Conservation (phyloP, 2,888 invertebrate species). For the Abscondita cerata region DNA sequence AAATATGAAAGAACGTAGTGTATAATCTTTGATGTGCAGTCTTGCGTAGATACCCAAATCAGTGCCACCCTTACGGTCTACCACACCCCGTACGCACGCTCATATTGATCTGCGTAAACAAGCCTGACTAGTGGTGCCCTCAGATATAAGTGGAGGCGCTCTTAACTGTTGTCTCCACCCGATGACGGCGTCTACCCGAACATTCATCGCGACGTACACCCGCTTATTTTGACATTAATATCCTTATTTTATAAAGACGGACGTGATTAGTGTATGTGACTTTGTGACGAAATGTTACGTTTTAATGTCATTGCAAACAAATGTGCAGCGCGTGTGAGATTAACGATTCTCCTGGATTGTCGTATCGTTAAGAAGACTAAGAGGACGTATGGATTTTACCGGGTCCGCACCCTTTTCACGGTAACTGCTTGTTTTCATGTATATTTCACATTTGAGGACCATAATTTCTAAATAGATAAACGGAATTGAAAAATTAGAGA, state of each 20-base stretch:
- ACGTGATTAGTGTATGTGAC: slow-evolving; percentile 26
- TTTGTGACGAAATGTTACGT: slow-evolving; percentile 22
- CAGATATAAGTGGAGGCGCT: slow-evolving; percentile 59
- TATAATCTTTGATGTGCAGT: slow-evolving; percentile 27
- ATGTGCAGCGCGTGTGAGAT: slow-evolving; percentile 19
- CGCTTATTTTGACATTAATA: slow-evolving; percentile 27
- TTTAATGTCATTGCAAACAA: slow-evolving; percentile 5
- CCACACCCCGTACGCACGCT: slow-evolving; percentile 61
- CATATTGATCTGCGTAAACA: slow-evolving; percentile 53
- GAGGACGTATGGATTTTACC: slow-evolving; percentile 33
- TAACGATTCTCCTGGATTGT: slow-evolving; percentile 16
- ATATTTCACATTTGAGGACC: background rate
- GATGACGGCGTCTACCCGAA: slow-evolving; percentile 51
- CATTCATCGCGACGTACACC: slow-evolving; percentile 27
- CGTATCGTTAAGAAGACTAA: slow-evolving; percentile 10
- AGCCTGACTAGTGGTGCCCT: slow-evolving; percentile 57
- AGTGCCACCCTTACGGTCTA: slow-evolving; percentile 48
- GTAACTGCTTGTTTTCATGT: slow-evolving; percentile 26
- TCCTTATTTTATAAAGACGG: slow-evolving; percentile 17
- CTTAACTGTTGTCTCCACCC: slow-evolving; percentile 54
- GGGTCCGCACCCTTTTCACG: slow-evolving; percentile 38
- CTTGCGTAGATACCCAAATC: slow-evolving; percentile 29
- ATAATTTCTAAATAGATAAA: background rate
- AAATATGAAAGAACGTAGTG: slow-evolving; percentile 19
- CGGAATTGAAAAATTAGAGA: no score